Conservation (phyloP, 2,888 invertebrate species). For the Agonopterix subpropinquella region DNA sequence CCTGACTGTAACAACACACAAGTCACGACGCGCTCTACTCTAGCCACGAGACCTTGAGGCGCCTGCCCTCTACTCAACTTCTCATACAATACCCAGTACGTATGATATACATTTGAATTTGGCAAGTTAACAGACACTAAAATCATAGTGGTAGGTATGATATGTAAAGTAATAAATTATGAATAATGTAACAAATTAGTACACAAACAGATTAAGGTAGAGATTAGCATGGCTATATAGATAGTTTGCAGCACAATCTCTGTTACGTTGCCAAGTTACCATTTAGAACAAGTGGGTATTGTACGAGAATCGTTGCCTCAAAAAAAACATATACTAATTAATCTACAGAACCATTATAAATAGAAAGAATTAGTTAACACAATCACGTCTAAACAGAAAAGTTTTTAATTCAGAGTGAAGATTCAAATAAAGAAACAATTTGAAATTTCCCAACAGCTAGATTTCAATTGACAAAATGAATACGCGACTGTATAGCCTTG, state of each 20-base stretch:
- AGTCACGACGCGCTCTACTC: conserved; percentile 70
- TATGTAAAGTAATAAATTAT: background rate
- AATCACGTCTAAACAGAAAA: conserved; percentile 66
- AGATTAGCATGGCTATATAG: too few species aligned
- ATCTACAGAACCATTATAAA: conserved; percentile 60
- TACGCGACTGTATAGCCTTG: too few species aligned
- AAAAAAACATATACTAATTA: conserved; percentile 57
- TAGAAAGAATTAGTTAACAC: conserved; percentile 57
- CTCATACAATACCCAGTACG: conserved; percentile 34
- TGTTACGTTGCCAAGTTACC: too few species aligned
- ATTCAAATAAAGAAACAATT: conserved; percentile 19
- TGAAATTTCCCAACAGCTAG: conserved; percentile 17
- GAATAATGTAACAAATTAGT: too few species aligned
- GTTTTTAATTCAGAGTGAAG: conserved; percentile 6
- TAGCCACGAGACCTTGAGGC: conserved; percentile 55
- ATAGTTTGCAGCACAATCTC: too few species aligned
- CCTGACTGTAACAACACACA: conserved; percentile 78
- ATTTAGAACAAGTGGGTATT: conserved; percentile 27
- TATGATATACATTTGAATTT: background rate
- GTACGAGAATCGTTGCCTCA: conserved; percentile 26
- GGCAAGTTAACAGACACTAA: background rate
- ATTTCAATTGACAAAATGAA: conserved; percentile 35
- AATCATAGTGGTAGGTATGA: background rate
- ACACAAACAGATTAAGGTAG: too few species aligned
- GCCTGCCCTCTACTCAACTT: conserved; percentile 46